phyloP scores from a whole-genome alignment of 2,888 invertebrate species.

The Melinopterus prodromus region DNA sequence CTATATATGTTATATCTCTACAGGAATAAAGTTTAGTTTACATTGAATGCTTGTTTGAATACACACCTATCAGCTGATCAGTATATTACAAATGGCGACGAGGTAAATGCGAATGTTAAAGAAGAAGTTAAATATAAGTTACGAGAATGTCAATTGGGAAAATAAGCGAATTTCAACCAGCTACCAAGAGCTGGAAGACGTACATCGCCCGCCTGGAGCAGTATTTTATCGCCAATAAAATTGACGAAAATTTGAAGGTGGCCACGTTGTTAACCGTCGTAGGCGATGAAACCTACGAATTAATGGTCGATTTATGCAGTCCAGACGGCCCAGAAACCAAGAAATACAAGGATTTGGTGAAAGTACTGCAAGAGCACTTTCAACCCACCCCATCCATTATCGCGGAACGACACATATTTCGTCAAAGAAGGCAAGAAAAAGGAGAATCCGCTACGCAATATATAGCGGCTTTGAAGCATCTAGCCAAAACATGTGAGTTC shows the following conservation, averaged over 20 bases:
- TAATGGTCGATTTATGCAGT: slow-evolving; percentile 32
- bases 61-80: background rate
- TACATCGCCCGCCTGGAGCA: slow-evolving; percentile 35
- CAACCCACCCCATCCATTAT: slow-evolving; percentile 33
- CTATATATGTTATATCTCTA: background rate
- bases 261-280: slow-evolving; percentile 31
- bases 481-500: background rate
- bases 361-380: slow-evolving; percentile 34
- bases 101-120: background rate
- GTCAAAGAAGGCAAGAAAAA: slow-evolving; percentile 20
- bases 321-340: slow-evolving; percentile 20
- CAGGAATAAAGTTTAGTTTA: background rate
- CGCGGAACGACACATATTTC: slow-evolving; percentile 37
- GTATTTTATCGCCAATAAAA: slow-evolving; percentile 31
- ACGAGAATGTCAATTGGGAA: slow-evolving; percentile 30
- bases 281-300: slow-evolving; percentile 35
- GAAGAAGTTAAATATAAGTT: background rate
- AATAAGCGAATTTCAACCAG: slow-evolving; percentile 11
- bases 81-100: background rate
- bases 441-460: slow-evolving; percentile 24
- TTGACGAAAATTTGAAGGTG: slow-evolving; percentile 30
- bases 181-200: slow-evolving; percentile 27
- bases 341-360: slow-evolving; percentile 29
- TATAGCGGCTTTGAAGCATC: slow-evolving; percentile 9
- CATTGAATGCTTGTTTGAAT: background rate